Base-by-base conservation (phyloP, 2,888 invertebrate species). In the Acleris cristana region DNA sequence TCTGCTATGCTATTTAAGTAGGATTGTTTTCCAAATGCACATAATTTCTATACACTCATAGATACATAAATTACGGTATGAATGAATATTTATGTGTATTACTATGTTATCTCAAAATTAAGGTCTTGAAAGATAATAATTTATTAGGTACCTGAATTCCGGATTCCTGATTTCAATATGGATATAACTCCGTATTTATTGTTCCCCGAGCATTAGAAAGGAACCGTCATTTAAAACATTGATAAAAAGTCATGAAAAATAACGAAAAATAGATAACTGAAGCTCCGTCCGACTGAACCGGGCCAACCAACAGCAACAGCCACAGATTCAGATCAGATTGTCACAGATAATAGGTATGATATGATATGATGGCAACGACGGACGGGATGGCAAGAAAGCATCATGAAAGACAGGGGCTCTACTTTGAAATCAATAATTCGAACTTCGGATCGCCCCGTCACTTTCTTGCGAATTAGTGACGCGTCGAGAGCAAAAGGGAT, bases 1-100 rank as follows among this genome's bases (percentile, higher is more conserved):
- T 16, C 48, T 26, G 60, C 65, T 72, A 68, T 26, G 60, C 65
- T 72, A 68, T 64, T 58, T 48, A 70, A 66, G 52, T 56, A 58
- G 53, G 62, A 69, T 53, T 21, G 19, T n/a, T 18, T 18, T 18
- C 18, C 18, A n/a, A 14, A n/a, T 18, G 18, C 14, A 48, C n/a
- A 18, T 5, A 4, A 44, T n/a, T 44, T 44, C 1, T 56, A n/a
- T 21, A 56, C 14, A n/a, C 48, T 48, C 40, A 18, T 18, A 18
- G 18, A 16, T n/a, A 3, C 18, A 48, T 48, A 18, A 48, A 2
- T 48, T 18, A 18, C 8, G 4, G 8, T n/a, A 48, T n/a, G 8
- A 18, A 48, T n/a, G 8, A 18, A 5, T 48, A 14, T 45, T n/a
- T n/a, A n/a, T 48, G 8, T 48, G 7, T 48, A 18, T 8, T 18